A percentile compares a stretch with the other conserved stretches of the same genome.
Evolutionary conservation across 2,888 invertebrate species (phyloP).

Genomic region (Tolmerus cingulatus): DNA sequence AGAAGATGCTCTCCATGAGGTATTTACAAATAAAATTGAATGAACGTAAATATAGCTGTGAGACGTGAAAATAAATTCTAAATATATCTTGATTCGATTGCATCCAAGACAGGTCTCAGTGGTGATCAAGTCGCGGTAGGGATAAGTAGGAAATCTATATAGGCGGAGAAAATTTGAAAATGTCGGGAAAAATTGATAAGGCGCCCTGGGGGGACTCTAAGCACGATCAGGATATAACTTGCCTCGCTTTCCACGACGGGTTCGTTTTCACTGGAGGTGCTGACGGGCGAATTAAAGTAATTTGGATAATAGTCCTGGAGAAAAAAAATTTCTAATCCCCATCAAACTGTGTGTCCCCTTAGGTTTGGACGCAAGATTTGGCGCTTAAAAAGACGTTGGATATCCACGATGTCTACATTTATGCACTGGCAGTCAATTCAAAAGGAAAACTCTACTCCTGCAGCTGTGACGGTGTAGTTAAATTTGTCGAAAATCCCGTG

Average conservation of each 20-base stretch:
- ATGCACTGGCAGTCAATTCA: constrained; percentile 58
- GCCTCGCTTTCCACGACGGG: constrained; percentile 55
- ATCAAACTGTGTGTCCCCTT: constrained; percentile 27
- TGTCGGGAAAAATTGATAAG: constrained; percentile 32
- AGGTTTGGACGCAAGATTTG: constrained; percentile 61
- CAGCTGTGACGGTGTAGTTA: constrained; percentile 62
- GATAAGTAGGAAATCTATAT: neutral
- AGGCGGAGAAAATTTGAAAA: neutral
- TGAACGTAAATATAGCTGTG: neutral
- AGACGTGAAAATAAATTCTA: constrained; percentile 17
- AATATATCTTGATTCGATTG: constrained; percentile 35
- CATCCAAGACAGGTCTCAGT: constrained; percentile 12
- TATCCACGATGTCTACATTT: constrained; percentile 60
- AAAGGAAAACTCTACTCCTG: constrained; percentile 61
- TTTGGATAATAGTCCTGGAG: constrained; percentile 1
- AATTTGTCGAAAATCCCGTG: constrained; percentile 58
- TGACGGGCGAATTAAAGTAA: constrained; percentile 63
- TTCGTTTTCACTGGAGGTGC: constrained; percentile 61
- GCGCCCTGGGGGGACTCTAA: constrained; percentile 47
- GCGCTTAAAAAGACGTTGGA: constrained; percentile 57
- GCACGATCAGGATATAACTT: constrained; percentile 61
- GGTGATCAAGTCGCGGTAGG: neutral
- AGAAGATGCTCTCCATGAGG: neutral
- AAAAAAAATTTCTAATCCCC: neutral
- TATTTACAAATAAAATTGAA: constrained; percentile 38